Conservation (phyloP, 1,140 invertebrate species). For the Macrostomum lignano region DNA sequence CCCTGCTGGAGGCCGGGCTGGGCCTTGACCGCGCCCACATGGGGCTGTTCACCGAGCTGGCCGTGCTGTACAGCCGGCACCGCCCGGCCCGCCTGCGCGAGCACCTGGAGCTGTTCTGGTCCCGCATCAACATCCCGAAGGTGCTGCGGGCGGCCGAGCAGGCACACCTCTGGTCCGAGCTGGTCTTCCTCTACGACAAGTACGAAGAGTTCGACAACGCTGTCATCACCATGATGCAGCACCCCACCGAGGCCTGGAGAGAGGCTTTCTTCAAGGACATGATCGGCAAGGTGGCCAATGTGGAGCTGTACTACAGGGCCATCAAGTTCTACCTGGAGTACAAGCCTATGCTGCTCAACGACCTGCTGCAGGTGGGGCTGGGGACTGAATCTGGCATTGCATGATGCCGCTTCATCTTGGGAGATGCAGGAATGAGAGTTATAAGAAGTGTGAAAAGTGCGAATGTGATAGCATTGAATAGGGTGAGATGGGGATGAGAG, state of each 20-base stretch:
- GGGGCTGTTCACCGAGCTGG: constrained; percentile 99
- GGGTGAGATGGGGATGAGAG: too few relatives aligned
- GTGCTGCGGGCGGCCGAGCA: constrained; percentile 81
- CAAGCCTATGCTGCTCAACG: constrained; percentile 81
- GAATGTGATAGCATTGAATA: too few relatives aligned
- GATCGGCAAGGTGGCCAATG: constrained; percentile 50
- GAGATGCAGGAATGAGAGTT: too few relatives aligned
- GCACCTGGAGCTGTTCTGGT: constrained; percentile 96
- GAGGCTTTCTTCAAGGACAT: constrained; percentile 91
- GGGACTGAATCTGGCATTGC: too few relatives aligned
- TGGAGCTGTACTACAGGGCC: constrained; percentile 93
- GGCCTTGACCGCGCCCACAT: constrained; percentile 86
- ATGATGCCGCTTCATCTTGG: too few relatives aligned
- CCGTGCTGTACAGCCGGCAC: constrained; percentile 92
- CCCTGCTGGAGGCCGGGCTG: constrained; percentile 73
- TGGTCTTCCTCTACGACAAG: constrained; percentile 97
- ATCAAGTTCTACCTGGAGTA: constrained; percentile 96
- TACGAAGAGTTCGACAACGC: constrained; percentile 99
- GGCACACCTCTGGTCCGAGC: constrained; percentile 88
- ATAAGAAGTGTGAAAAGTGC: too few relatives aligned
- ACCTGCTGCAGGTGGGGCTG: too few relatives aligned
- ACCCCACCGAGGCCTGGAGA: constrained; percentile 92
- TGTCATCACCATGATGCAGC: constrained; percentile 90
- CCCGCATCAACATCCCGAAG: constrained; percentile 96
- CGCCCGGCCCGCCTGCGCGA: constrained; percentile 96